These are phyloP conservation scores for Esox lucius DNA, from an alignment of 2,797 vertebrate species.

Conservation along the genomic window DNA sequence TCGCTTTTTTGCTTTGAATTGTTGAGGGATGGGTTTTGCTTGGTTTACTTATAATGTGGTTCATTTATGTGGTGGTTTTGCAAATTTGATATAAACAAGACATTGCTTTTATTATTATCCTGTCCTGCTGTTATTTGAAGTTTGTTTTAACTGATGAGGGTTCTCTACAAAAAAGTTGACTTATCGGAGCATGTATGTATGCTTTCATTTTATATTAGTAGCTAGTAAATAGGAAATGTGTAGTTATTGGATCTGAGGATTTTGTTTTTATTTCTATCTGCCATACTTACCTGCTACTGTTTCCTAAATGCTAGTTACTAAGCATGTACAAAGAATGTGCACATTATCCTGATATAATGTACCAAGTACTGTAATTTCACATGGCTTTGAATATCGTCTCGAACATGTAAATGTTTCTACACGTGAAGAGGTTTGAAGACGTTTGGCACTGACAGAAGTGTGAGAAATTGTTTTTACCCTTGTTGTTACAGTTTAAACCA, in stretches of 20 bases:
- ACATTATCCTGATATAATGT: conserved; percentile 11
- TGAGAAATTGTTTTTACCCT: background rate
- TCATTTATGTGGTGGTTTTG: background rate
- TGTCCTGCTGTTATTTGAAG: background rate
- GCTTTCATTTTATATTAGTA: conserved; percentile 14
- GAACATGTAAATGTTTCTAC: conserved; percentile 21
- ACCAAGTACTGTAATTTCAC: conserved; percentile 16
- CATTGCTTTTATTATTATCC: background rate
- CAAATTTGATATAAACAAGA: background rate
- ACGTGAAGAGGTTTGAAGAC: background rate
- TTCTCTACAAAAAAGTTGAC: background rate
- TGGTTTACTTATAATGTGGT: background rate
- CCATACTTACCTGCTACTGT: background rate
- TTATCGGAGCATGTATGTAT: background rate
- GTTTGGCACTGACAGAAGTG: conserved; percentile 18
- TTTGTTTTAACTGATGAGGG: background rate
- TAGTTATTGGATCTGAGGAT: background rate
- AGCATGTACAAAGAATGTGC: background rate
- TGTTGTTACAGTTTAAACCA: conserved; percentile 3
- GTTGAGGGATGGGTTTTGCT: background rate
- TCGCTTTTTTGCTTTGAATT: background rate
- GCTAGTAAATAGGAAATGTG: background rate
- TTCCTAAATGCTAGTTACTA: background rate
- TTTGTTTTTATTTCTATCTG: background rate
- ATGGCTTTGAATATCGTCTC: background rate